Percentiles rank a stretch among this genome's conserved stretches.
These are phyloP conservation scores for Psittacula echo DNA, from an alignment of 2,797 vertebrate genomes.

Conservation along the genomic window DNA sequence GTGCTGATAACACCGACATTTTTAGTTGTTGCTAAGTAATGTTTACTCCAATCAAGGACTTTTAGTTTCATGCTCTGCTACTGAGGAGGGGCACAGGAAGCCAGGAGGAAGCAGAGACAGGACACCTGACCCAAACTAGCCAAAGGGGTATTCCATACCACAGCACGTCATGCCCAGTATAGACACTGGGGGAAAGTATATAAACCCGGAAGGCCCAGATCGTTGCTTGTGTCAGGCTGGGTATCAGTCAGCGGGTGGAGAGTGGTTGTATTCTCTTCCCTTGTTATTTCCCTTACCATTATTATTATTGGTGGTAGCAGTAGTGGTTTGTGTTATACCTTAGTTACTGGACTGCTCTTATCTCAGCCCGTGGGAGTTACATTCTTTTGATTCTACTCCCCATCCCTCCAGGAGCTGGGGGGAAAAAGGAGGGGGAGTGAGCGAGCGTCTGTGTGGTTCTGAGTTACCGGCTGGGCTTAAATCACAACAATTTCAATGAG, in stretches of 20 bases:
- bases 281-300: neutral
- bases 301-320: neutral
- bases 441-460: neutral
- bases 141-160: neutral
- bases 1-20: neutral
- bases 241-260: neutral
- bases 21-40: neutral
- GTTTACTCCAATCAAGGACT: neutral
- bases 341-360: neutral
- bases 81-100: neutral
- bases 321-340: neutral
- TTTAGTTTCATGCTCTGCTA: neutral
- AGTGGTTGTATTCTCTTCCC: neutral
- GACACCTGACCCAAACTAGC: neutral
- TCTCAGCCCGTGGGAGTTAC: neutral
- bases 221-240: neutral
- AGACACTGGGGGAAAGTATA: neutral
- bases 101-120: neutral
- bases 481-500: neutral
- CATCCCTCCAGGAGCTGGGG: accelerated
- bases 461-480: neutral
- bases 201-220: neutral
- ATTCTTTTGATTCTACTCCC: neutral
- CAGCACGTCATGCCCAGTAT: neutral
- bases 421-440: neutral